Evolutionary conservation across 2,113 vertebrate genomes (phyloP), one percentile per base, ranked within the genome.

Genomic region (Martes martes): DNA sequence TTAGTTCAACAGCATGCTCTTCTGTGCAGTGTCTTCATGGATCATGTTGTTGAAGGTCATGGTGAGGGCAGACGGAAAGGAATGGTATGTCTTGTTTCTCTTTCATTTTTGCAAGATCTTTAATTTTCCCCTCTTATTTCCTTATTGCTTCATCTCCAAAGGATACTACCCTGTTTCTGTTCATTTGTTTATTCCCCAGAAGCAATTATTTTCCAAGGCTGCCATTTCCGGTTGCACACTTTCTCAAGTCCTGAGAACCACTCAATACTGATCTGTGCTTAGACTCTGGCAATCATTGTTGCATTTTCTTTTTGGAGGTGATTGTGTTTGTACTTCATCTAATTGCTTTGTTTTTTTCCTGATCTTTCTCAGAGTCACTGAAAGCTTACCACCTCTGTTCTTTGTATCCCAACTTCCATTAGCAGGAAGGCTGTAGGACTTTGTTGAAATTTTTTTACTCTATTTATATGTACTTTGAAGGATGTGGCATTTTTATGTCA

Each of bases 1-100:
- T 89, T 81, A 61, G 89, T 92, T 93, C 52, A 91, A 93, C 42
- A 91, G 91, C 50, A 82, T 50, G 57, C 85, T 93, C 85, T 97
- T 94, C 91, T 91, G 76, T 92, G 69, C 71, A 42, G 5, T 65
- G 76, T 88, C 69, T 85, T 71, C 65, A 67, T 74, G 78, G 45
- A 45, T 82, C 59, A 28, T 33, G n/a, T 39, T 91, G 73, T 33
- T 74, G 81, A 59, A 50, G 47, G 67, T 39, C 7, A 14, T 57
- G 15, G 55, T 31, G 15, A 13, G 15, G 45, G 26, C 76, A 13
- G 57, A 50, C 7, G 8, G 67, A 67, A 67, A 95, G 11, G 33
- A 79, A 4, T 47, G 18, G 4, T 42, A 55, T 36, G 23, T 59
- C 33, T 93, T 94, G 7, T 52, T 83, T 90, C 23, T 61, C 36